Conservation (phyloP, 2,888 invertebrate species). For the Drosophila suboccidentalis region DNA sequence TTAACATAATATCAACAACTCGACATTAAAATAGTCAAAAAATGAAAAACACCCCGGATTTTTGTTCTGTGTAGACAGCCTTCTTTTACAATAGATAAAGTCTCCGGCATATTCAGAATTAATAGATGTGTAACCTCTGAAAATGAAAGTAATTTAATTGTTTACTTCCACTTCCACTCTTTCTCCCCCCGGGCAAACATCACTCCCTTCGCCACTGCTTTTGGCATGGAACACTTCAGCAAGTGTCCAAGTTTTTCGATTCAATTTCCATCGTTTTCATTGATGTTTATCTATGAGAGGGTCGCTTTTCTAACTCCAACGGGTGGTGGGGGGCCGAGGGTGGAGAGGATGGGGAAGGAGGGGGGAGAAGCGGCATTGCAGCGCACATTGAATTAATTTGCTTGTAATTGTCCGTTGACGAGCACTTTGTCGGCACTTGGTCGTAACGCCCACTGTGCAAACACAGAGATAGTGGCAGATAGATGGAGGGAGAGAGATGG, state of each 20-base stretch:
- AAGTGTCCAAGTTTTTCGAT: slow-evolving; percentile 51
- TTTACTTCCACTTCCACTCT: not conserved
- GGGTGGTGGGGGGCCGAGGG: not conserved
- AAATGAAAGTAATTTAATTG: slow-evolving; percentile 36
- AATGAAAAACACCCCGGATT: too few species aligned
- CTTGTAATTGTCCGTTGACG: slow-evolving; percentile 79
- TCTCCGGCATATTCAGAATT: not conserved
- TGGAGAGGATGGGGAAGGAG: not conserved
- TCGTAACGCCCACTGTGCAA: slow-evolving; percentile 53
- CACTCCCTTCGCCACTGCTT: not conserved
- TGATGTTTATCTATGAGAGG: slow-evolving; percentile 50
- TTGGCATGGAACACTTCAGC: slow-evolving; percentile 19
- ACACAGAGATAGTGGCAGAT: slow-evolving; percentile 7
- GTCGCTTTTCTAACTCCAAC: slow-evolving; percentile 1
- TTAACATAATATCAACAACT: too few species aligned
- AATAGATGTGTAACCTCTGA: slow-evolving; percentile 7
- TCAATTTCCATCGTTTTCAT: slow-evolving; percentile 37
- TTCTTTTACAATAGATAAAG: not conserved
- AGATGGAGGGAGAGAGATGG: slow-evolving; percentile 2
- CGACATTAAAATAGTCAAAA: too few species aligned
- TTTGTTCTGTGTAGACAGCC: too few species aligned
- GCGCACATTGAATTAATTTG: slow-evolving; percentile 73
- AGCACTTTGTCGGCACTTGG: slow-evolving; percentile 76
- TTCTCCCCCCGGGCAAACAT: not conserved
- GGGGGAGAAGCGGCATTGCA: not conserved